Percentiles rank a stretch among this genome's conserved stretches.
Conservation (phyloP, 2,113 vertebrate genomes). For the Clarias macrocephalus region DNA sequence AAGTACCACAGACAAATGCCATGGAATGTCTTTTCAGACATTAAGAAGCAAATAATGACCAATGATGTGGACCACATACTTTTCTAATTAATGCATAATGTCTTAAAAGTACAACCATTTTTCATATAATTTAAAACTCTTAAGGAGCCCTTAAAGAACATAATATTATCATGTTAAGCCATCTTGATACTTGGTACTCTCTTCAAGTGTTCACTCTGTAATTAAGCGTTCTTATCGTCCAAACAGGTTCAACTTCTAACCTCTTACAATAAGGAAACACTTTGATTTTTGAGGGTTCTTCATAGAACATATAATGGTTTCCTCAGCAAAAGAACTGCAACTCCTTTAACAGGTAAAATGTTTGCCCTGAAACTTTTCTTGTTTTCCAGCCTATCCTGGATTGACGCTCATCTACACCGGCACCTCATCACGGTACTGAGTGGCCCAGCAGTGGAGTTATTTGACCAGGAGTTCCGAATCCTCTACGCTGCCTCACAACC, state of each 20-base stretch:
- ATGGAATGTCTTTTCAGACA: neutral
- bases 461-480: constrained; percentile 75
- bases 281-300: neutral
- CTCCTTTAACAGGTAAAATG: neutral
- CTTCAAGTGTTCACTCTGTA: neutral
- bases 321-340: neutral
- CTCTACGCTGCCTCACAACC: constrained; percentile 73
- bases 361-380: constrained; percentile 31
- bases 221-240: neutral
- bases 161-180: neutral
- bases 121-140: neutral
- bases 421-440: constrained; percentile 72
- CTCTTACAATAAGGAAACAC: neutral
- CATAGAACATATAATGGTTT: neutral
- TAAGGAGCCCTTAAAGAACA: neutral
- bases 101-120: neutral
- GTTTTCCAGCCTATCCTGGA: constrained; percentile 73
- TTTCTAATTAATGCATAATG: neutral
- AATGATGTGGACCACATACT: neutral
- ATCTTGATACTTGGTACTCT: neutral
- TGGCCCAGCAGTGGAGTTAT: constrained; percentile 65
- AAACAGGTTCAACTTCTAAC: neutral
- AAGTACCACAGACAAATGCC: neutral
- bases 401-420: constrained; percentile 74
- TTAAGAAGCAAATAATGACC: neutral